Percentiles rank a stretch among this genome's conserved stretches.
phyloP scores from a whole-genome alignment of 2,888 invertebrate species.

The Thymelicus lineola region DNA sequence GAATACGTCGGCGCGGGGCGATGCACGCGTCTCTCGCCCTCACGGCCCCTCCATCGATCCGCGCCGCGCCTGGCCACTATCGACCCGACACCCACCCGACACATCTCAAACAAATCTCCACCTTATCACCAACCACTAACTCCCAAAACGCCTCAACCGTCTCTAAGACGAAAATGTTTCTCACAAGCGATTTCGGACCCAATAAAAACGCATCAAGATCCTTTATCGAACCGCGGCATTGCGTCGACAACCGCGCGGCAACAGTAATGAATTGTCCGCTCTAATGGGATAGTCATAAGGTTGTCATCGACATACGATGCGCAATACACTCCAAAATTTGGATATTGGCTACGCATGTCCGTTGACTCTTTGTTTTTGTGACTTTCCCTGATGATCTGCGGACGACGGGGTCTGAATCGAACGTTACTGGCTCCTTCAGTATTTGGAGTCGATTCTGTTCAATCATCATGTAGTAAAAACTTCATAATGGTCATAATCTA shows the following conservation, averaged over 20 bases:
- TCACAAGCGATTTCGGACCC: slow-evolving; percentile 69
- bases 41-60: slow-evolving; percentile 70
- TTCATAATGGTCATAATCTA: background rate
- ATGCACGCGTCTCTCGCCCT: slow-evolving; percentile 54
- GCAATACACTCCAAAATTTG: slow-evolving; percentile 60
- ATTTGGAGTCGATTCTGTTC: background rate
- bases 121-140: slow-evolving; percentile 62
- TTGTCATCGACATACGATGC: slow-evolving; percentile 56
- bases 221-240: slow-evolving; percentile 61
- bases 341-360: slow-evolving; percentile 80
- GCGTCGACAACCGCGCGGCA: slow-evolving; percentile 51
- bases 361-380: slow-evolving; percentile 47
- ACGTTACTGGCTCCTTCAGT: slow-evolving; percentile 4
- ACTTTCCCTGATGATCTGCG: slow-evolving; percentile 53
- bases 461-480: background rate
- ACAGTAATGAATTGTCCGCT: slow-evolving; percentile 73
- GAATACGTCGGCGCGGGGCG: slow-evolving; percentile 52
- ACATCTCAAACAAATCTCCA: slow-evolving; percentile 63
- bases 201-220: slow-evolving; percentile 67
- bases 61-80: slow-evolving; percentile 70
- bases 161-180: slow-evolving; percentile 39
- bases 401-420: slow-evolving; percentile 24
- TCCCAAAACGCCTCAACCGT: slow-evolving; percentile 51
- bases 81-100: slow-evolving; percentile 73
- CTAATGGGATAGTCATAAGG: slow-evolving; percentile 69